Evolutionary conservation across 1,140 invertebrate genomes (phyloP), one percentile per base, ranked within the genome.

Genomic region (Frieseomelitta varia): DNA sequence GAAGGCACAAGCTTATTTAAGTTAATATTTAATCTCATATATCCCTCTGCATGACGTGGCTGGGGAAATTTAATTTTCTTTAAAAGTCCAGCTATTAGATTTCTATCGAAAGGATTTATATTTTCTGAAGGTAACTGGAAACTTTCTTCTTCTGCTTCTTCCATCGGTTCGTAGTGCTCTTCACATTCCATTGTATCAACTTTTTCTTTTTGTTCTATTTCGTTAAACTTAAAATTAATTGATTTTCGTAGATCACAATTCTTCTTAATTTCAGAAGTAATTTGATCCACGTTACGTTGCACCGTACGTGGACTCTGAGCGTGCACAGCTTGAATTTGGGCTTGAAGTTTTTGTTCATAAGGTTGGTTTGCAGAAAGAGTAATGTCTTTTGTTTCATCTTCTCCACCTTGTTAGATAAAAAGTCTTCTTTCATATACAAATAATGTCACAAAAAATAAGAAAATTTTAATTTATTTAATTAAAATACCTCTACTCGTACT

Each of bases 1-100:
- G 93, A 95, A 93, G 94, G 94, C 93, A 94, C 94, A 91, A 95
- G 90, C 92, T 95, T 95, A 88, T 91, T 92, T 86, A 95, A 87
- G 93, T 92, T 94, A 61, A 84, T 90, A 85, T 94, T 90, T 86
- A 94, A 85, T 88, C 90, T 93, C 63, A 91, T 87, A 74, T 94
- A 95, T 65, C 93, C 93, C 68, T 94, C 91, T 15, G 92, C 92
- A 79, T 96, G 95, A 71, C 94, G 93, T 0, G 87, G 53, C 61
- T 94, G 94, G 3, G 95, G 95, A 87, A 96, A 96, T 78, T 92
- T 93, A 63, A 96, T 94, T 69, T 93, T 95, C 76, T 94, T 93
- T 30, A 96, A 91, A n/a, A 96, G 92, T 55, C 93, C 92, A 27
- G 93, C 88, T 74, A 96, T 95, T 14, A 96, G 85, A 56, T 87